phyloP scores from a whole-genome alignment of 2,888 invertebrate genomes.

The Mythimna impura region DNA sequence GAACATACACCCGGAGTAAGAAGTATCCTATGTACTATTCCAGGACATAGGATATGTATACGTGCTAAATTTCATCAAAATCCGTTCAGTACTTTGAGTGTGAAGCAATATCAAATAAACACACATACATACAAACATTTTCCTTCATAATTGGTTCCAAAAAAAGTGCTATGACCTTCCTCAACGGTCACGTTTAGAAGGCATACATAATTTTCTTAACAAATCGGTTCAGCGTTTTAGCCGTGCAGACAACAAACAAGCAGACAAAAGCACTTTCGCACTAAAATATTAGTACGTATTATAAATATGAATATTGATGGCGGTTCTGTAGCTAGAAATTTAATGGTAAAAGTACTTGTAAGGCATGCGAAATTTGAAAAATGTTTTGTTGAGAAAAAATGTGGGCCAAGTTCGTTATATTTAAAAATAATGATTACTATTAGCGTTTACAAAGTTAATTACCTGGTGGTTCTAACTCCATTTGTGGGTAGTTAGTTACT shows the following conservation, averaged over 20 bases:
- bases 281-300: constrained; percentile 3
- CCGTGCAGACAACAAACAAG: background rate
- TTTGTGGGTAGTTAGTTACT: no score
- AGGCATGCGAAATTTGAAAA: constrained; percentile 3
- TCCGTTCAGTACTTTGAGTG: no score
- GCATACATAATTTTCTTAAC: background rate
- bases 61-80: no score
- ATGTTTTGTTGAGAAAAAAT: constrained; percentile 8
- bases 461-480: background rate
- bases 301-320: constrained; percentile 10
- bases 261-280: background rate
- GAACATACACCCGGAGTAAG: no score
- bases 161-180: background rate
- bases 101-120: background rate
- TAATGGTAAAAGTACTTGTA: constrained; percentile 11
- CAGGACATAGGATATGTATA: no score
- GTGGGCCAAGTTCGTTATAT: constrained; percentile 42
- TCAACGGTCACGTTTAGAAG: no score
- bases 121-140: background rate
- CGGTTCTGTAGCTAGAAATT: constrained; percentile 8
- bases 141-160: no score
- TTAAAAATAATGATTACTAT: constrained; percentile 4
- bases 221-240: background rate
- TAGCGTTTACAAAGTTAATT: constrained; percentile 30
- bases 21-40: no score